Conservation (phyloP, 2,113 vertebrate species). For the Carassius carassius region DNA sequence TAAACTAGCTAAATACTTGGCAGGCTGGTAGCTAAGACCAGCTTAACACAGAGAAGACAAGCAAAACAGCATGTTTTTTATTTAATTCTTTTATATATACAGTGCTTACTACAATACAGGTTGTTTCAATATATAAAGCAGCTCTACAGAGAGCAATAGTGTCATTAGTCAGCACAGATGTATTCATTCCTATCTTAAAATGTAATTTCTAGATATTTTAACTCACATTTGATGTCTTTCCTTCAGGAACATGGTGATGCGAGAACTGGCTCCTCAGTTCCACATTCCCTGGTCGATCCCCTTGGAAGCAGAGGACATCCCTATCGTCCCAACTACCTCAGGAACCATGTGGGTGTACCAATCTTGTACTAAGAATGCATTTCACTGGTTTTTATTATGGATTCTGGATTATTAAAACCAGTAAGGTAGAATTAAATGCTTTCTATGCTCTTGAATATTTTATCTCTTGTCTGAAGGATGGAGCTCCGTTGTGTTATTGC, state of each 20-base stretch:
- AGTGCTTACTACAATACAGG: no score
- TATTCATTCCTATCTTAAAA: neutral
- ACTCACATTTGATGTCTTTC: constrained; percentile 36
- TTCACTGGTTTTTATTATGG: neutral
- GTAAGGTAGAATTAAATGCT: neutral
- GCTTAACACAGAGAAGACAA: neutral
- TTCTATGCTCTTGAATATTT: neutral
- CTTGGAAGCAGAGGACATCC: constrained; percentile 95
- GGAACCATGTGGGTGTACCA: constrained; percentile 88
- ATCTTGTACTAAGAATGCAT: neutral
- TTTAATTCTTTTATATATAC: no score
- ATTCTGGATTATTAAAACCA: neutral
- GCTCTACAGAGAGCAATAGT: neutral
- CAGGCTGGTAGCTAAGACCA: neutral
- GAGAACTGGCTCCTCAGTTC: constrained; percentile 93
- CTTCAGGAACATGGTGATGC: constrained; percentile 95
- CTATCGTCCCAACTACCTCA: constrained; percentile 96
- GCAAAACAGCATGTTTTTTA: no score
- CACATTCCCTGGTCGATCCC: constrained; percentile 98
- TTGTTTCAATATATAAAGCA: neutral
- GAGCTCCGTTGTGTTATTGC: constrained; percentile 97
- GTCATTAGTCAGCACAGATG: neutral
- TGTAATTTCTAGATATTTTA: neutral
- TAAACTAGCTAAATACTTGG: constrained; percentile 1
- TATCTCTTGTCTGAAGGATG: constrained; percentile 80